Conservation (phyloP, 2,113 vertebrate genomes). For the Puntigrus tetrazona region DNA sequence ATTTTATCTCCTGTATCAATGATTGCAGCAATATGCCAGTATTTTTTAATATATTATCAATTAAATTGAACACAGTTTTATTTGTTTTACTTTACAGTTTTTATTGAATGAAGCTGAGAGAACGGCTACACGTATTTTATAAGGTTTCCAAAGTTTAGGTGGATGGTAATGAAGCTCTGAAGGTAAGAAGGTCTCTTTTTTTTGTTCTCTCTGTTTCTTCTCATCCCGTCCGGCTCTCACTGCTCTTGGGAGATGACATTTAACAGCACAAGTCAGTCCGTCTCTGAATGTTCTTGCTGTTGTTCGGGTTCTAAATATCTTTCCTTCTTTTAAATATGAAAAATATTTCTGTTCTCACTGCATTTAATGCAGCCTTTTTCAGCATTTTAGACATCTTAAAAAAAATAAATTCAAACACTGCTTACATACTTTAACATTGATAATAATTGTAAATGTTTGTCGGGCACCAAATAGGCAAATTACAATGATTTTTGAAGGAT, state of each 20-base stretch:
- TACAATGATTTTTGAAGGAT: background rate
- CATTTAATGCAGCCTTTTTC: too few species aligned
- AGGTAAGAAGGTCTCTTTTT: background rate
- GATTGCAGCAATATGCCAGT: background rate
- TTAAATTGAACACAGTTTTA: too few species aligned
- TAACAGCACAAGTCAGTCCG: background rate
- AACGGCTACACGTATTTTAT: too few species aligned
- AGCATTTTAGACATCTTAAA: too few species aligned
- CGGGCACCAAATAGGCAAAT: background rate
- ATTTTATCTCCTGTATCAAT: background rate
- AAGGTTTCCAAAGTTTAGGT: too few species aligned
- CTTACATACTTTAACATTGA: too few species aligned
- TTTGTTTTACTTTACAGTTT: background rate
- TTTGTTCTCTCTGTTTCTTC: background rate
- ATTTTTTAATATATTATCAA: background rate
- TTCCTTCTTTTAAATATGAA: too few species aligned
- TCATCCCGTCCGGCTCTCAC: background rate
- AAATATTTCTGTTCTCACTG: too few species aligned
- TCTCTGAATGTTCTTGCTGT: background rate
- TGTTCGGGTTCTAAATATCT: constrained; percentile 5
- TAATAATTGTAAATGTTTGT: too few species aligned
- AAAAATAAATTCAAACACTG: too few species aligned
- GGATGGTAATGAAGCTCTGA: background rate
- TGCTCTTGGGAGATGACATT: background rate
- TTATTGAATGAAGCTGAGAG: background rate